phyloP scores from a whole-genome alignment of 64 coral and sea anemone genomes.

The Orbicella faveolata region DNA sequence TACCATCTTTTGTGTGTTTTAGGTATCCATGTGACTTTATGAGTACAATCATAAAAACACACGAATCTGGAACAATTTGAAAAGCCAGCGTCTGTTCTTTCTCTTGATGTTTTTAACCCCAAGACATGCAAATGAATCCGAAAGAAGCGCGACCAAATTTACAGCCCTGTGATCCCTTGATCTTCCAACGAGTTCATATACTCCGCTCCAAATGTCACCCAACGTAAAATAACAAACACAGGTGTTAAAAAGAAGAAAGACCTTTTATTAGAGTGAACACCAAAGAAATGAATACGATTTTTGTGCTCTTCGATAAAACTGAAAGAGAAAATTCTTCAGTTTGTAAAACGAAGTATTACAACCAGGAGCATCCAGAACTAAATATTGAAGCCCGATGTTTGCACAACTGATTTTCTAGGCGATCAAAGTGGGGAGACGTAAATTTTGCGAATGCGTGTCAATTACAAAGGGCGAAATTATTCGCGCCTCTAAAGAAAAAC shows the following conservation, averaged over 20 bases:
- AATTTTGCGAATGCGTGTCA: conserved; percentile 1
- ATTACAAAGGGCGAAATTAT: conserved; percentile 19
- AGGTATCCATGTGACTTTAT: no score
- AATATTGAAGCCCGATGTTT: neutral
- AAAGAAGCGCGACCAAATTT: no score
- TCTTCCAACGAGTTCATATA: no score
- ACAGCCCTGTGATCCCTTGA: no score
- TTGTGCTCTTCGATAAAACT: neutral
- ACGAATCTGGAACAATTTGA: no score
- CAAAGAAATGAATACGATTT: neutral
- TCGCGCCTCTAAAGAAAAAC: neutral
- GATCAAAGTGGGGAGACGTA: neutral
- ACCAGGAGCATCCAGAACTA: neutral
- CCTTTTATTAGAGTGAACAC: neutral
- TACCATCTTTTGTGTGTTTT: no score
- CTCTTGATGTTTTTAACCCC: no score
- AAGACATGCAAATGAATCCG: no score
- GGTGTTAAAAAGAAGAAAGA: neutral
- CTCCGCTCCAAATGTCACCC: neutral
- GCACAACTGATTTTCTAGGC: neutral
- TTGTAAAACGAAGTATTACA: neutral
- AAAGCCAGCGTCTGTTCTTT: no score
- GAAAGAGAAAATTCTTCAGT: neutral
- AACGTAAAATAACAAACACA: conserved; percentile 12
- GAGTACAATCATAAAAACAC: no score